Evolutionary conservation across 1,140 invertebrate species (phyloP), one percentile per base, ranked within the genome.

Genomic region (Melitaea cinxia): DNA sequence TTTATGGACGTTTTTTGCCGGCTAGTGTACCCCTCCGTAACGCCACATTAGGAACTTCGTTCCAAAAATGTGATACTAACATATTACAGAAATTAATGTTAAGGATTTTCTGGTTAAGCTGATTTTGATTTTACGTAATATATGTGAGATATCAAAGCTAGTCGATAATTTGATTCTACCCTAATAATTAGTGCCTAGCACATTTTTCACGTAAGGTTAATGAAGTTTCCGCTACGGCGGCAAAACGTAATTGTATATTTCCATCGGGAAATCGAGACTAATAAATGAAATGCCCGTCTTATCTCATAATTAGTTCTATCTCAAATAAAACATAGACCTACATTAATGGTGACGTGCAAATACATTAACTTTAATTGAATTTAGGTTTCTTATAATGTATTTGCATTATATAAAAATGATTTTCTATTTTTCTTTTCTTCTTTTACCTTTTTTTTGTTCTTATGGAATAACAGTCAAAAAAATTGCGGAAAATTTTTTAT

Each of bases 221-320:
- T 73, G 72, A 79, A 72, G 52, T 79, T 76, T 76, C 63, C 70
- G 64, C 71, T 72, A 72, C 74, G 66, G 42, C 66, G 35, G 54
- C 62, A 74, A 77, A 72, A 68, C 70, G 65, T 74, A 77, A 75
- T 69, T 39, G 54, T 47, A 72, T 70, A 73, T 58, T 66, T 66
- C 61, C 72, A 73, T 58, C 66, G 72, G 72, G 72, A 73, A 73
- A 73, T 73, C 60, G 54, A 58, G 49, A 7, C 54, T 35, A n/a
- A 65, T 65, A 52, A 65, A 65, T 52, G 45, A 26, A 65, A 57
- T 63, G 21, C 28, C 52, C 28, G 52, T 54, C 57, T 57, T 67
- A 55, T 47, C 56, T 60, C 26, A 54, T 60, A 67, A 67, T 55
- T 67, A 67, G 26, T 24, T 65, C 58, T 49, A 55, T 65, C 55